These are phyloP conservation scores for Temnothorax curvispinosus DNA, from an alignment of 1,140 invertebrate genomes.

Conservation along the genomic window DNA sequence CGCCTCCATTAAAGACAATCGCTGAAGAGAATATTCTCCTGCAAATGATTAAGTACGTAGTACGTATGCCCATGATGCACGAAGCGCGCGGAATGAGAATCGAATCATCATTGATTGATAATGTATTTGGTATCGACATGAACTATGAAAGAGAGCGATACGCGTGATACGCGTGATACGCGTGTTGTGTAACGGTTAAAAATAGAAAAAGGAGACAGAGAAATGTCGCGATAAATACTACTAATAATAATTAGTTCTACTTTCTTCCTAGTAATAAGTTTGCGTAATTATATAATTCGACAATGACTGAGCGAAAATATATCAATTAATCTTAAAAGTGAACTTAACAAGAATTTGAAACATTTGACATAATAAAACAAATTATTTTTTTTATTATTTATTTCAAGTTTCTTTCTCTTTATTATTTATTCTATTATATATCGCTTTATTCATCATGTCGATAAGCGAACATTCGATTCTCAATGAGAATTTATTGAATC, in stretches of 20 bases:
- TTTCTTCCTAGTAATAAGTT: neutral
- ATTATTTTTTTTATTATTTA: neutral
- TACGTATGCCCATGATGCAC: neutral
- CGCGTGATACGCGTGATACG: neutral
- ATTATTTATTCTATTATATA: neutral
- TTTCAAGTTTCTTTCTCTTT: neutral
- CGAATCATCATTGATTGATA: constrained; percentile 13
- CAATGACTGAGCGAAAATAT: neutral
- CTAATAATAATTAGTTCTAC: neutral
- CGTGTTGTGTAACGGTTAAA: neutral
- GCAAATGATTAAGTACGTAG: constrained; percentile 29
- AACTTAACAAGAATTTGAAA: neutral
- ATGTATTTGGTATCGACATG: neutral
- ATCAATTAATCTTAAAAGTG: neutral
- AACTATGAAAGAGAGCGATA: neutral
- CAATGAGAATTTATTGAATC: neutral
- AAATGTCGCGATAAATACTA: neutral
- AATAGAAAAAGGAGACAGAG: neutral
- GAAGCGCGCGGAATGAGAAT: constrained; percentile 2
- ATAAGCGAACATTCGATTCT: neutral
- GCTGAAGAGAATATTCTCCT: neutral
- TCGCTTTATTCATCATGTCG: neutral
- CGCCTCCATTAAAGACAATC: constrained; percentile 47
- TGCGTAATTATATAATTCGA: neutral
- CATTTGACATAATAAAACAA: neutral